A percentile compares a stretch with the other conserved stretches of the same genome.
Conservation (phyloP, 2,113 vertebrate genomes). For the Agapornis roseicollis region DNA sequence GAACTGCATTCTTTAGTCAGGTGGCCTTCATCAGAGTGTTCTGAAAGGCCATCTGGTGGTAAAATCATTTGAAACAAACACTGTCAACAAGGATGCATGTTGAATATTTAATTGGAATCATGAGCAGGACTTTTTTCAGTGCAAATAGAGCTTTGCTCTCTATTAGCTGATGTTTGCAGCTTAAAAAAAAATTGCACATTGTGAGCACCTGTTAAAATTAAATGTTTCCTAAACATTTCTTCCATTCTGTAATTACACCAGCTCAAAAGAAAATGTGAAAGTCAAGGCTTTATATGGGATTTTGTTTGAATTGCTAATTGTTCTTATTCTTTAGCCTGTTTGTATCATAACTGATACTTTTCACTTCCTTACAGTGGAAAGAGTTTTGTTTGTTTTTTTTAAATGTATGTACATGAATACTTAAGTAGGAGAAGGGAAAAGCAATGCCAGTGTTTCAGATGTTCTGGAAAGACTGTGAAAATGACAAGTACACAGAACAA, state of each 20-base stretch:
- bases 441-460: not conserved
- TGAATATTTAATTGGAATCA: slow-evolving; percentile 43
- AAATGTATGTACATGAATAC: not conserved
- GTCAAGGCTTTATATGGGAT: not conserved
- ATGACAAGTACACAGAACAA: not conserved
- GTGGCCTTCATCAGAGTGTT: slow-evolving; percentile 40
- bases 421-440: not conserved
- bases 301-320: not conserved
- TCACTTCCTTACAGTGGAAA: not conserved
- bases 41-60: slow-evolving; percentile 46
- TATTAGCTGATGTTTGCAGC: not conserved
- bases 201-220: slow-evolving; percentile 48
- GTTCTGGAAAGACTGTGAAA: not conserved
- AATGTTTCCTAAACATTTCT: slow-evolving; percentile 34
- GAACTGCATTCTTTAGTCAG: slow-evolving; percentile 44
- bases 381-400: not conserved
- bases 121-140: not conserved
- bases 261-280: not conserved
- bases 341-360: not conserved
- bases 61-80: slow-evolving; percentile 47
- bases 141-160: not conserved
- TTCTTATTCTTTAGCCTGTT: not conserved
- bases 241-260: not conserved
- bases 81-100: slow-evolving; percentile 32
- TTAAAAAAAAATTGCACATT: not conserved